These are phyloP conservation scores for Amphipoea oculea DNA, from an alignment of 2,888 invertebrate genomes.

Conservation along the genomic window DNA sequence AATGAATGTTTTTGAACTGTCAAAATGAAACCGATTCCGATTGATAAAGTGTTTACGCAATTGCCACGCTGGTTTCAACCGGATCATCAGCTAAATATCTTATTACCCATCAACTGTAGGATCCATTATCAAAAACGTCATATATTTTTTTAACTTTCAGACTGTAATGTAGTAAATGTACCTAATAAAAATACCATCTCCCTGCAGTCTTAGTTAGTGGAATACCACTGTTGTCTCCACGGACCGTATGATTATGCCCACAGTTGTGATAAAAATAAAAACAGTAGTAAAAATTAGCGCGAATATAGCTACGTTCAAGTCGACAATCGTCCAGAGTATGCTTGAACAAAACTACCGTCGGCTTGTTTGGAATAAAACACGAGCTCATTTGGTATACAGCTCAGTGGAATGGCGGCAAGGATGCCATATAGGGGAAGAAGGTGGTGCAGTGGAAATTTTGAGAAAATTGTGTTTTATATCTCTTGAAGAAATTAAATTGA, in stretches of 20 bases:
- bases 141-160: background rate
- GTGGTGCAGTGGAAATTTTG: slow-evolving; percentile 6
- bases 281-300: slow-evolving; percentile 52
- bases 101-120: background rate
- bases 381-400: slow-evolving; percentile 77
- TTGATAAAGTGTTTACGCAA: too few species aligned
- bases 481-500: background rate
- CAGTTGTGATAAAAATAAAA: slow-evolving; percentile 30
- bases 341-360: slow-evolving; percentile 73
- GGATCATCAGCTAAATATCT: background rate
- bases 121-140: background rate
- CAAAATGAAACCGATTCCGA: too few species aligned
- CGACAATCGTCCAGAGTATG: slow-evolving; percentile 69
- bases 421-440: slow-evolving; percentile 43
- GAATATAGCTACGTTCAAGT: slow-evolving; percentile 52
- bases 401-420: slow-evolving; percentile 65
- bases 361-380: slow-evolving; percentile 74
- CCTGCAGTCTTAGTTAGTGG: background rate
- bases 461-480: background rate
- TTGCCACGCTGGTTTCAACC: too few species aligned
- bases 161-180: background rate
- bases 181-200: background rate
- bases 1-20: too few species aligned
- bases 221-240: background rate
- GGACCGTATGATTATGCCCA: background rate